Conservation (phyloP, 2,888 invertebrate genomes). For the Stramonita haemastoma region DNA sequence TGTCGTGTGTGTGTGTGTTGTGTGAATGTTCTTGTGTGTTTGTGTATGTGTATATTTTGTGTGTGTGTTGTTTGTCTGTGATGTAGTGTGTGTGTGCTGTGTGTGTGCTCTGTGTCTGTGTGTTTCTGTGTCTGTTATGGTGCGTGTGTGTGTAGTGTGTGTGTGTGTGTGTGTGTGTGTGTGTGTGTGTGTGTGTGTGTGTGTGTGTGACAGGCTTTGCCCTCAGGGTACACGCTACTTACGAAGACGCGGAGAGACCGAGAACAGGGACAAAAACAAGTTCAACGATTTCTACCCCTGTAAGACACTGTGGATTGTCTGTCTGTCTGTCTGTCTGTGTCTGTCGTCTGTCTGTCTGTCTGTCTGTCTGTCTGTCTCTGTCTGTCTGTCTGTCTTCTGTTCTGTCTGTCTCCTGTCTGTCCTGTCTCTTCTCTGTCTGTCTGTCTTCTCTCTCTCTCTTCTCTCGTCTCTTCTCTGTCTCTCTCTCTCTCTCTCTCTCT, state of each 20-base stretch:
- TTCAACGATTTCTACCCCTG: conserved; percentile 34
- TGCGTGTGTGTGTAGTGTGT: background rate
- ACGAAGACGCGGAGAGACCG: conserved; percentile 35
- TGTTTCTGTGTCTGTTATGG: background rate
- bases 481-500: too few relatives aligned
- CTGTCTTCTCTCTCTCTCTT: too few relatives aligned
- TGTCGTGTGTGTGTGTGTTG: background rate
- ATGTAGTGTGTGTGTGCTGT: background rate
- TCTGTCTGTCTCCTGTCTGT: too few relatives aligned
- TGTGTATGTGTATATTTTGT: background rate
- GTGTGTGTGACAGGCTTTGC: conserved; percentile 20
- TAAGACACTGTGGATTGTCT: background rate
- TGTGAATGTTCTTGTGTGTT: background rate
- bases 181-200: background rate
- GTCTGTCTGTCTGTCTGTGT: conserved; percentile 10
- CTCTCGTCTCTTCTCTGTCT: too few relatives aligned
- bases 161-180: background rate
- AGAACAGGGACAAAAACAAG: conserved; percentile 39
- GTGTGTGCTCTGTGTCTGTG: background rate
- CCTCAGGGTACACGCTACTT: conserved; percentile 31
- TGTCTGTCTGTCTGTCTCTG: too few relatives aligned
- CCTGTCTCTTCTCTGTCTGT: too few relatives aligned
- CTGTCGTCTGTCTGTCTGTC: background rate
- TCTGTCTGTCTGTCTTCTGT: too few relatives aligned
- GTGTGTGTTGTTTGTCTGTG: background rate